Evolutionary conservation across 2,797 vertebrate species (phyloP), one percentile per base, ranked within the genome.

Genomic region (Hoplostethus mediterraneus): DNA sequence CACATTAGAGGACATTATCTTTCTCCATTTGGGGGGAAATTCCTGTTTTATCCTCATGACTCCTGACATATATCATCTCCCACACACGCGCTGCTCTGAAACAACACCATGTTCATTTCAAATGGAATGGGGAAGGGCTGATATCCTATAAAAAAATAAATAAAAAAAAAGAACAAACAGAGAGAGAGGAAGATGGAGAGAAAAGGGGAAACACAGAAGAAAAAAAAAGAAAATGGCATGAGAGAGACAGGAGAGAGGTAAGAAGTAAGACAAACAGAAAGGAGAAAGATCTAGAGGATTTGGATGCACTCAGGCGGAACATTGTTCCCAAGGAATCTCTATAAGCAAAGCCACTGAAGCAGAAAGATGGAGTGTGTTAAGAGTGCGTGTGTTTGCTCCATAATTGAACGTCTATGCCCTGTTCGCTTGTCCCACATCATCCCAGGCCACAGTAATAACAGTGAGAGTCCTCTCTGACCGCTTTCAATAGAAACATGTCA

Each of bases 311-410:
- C n/a, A 58, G 48, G 55, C 66, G 63, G 66, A 88, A 87, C 66
- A 63, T 30, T 66, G 80, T 81, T 87, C 62, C 63, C 65, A 64
- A 70, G 71, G 55, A 87, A 66, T 58, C 69, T 67, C 73, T 58
- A 40, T 10, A 58, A 56, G 69, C 83, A 66, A 56, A 79, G 38
- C 66, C 67, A 65, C 54, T 67, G 67, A 80, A 13, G 74, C 80
- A 67, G 72, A 83, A 83, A 81, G 65, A 70, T 57, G 1, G 51
- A 71, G 80, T 38, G 68, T 82, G 78, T 86, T 67, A 75, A 63
- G 72, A 81, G 73, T 44, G 60, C 45, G 45, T 57, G 63, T 63
- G 79, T 73, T 82, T 72, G 67, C n/a, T 60, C 65, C 51, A 52
- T 84, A 80, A 90, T 63, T 75, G 63, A 84, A 88, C 2, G 65